Evolutionary conservation across 1,140 invertebrate species (phyloP), one percentile per base, ranked within the genome.

Genomic region (Paramacrobiotus metropolitanus): DNA sequence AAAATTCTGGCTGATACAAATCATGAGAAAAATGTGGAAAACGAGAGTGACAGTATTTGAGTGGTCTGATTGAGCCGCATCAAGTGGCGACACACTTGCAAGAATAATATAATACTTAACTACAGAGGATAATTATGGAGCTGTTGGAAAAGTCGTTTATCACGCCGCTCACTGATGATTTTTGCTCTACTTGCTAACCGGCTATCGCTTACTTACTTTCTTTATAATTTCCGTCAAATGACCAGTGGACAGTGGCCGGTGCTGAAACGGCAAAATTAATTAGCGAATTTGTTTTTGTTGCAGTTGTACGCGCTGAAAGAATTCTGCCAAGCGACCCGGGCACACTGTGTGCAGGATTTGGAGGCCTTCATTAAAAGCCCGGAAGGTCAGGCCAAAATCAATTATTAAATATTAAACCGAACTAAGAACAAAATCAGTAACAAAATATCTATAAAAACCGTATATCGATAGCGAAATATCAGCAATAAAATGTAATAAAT

Each of bases 261-360:
- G n/a, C n/a, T n/a, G n/a, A 40, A 40, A 40, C 34, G n/a, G n/a
- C 34, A 15, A 40, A 40, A 40, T 40, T 40, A 40, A 40, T 40
- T 40, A 40, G 34, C n/a, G 34, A 40, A 40, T 40, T 40, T 40
- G n/a, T 40, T 40, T 40, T n/a, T 40, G n/a, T 24, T 24, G 24
- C 48, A 55, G 48, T 28, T 55, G 15, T 55, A 55, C 24, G 48
- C 48, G 15, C 24, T 55, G 48, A 55, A 55, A 55, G 48, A 55
- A 55, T 55, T 55, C 24, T 55, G 48, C 24, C 48, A 55, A 55
- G 48, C 48, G 4, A 55, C 48, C 9, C 15, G 48, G 4, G 48
- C 48, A 15, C 48, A 55, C 48, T 55, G 48, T 24, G 24, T 55
- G 4, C 48, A 55, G 24, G 48, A 55, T 24, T 20, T 55, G 48